phyloP scores from a whole-genome alignment of 2,888 invertebrate genomes.

The Drosophila sordidula region DNA sequence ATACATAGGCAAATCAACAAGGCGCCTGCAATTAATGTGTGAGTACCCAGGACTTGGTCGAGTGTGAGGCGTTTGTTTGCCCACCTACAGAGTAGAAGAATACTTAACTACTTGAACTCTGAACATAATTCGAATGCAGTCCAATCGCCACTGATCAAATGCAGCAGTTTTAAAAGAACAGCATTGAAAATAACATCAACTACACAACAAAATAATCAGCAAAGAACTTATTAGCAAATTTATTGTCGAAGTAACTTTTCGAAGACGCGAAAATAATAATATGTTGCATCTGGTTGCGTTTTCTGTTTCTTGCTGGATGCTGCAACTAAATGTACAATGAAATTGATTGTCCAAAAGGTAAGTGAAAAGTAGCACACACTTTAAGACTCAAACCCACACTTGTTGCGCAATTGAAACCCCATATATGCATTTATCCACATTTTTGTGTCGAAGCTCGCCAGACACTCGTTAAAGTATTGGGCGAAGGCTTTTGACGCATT shows the following conservation, averaged over 20 bases:
- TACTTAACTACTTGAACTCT: slow-evolving; percentile 29
- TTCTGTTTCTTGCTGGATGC: slow-evolving; percentile 14
- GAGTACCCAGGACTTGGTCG: neutral
- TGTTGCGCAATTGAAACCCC: slow-evolving; percentile 48
- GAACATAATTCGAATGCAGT: neutral
- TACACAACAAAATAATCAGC: no score
- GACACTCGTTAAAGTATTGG: slow-evolving; percentile 29
- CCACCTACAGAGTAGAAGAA: neutral
- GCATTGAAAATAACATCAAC: neutral
- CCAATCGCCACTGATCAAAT: neutral
- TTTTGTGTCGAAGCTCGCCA: neutral
- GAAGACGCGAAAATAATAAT: slow-evolving; percentile 16
- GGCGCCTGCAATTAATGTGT: slow-evolving; percentile 8
- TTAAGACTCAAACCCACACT: slow-evolving; percentile 23
- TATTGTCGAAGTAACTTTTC: neutral
- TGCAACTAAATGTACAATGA: slow-evolving; percentile 84
- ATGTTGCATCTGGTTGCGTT: slow-evolving; percentile 3
- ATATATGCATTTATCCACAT: slow-evolving; percentile 11
- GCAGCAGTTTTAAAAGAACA: neutral
- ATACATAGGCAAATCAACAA: slow-evolving; percentile 27
- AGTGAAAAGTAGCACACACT: slow-evolving; percentile 39
- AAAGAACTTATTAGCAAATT: no score
- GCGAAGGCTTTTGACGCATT: slow-evolving; percentile 55
- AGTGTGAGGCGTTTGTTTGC: neutral
- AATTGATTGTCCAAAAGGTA: slow-evolving; percentile 85